Evolutionary conservation across 2,797 vertebrate genomes (phyloP).

Genomic region (Onychomys torridus): DNA sequence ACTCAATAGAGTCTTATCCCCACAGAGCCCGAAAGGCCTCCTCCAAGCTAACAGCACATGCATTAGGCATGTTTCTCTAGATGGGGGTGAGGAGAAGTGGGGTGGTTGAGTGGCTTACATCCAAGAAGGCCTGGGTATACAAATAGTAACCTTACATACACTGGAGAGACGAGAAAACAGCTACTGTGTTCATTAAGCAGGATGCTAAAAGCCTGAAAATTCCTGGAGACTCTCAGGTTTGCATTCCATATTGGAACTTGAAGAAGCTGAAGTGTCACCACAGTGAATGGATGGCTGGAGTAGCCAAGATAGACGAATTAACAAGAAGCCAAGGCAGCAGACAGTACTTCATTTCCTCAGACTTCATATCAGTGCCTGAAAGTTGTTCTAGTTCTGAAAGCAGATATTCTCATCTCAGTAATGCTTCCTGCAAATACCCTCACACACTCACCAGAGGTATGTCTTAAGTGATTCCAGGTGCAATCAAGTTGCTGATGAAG

Average conservation of each 20-base stretch:
- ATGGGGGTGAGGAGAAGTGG: too few species aligned
- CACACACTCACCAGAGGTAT: background rate
- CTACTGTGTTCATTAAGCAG: background rate
- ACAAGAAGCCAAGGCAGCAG: background rate
- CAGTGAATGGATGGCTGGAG: background rate
- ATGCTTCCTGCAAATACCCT: background rate
- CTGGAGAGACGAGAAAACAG: background rate
- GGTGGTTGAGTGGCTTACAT: background rate
- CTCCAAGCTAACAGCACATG: background rate
- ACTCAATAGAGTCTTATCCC: background rate
- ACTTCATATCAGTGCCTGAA: background rate
- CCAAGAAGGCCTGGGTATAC: background rate
- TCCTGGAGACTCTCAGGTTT: background rate
- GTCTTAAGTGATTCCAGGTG: background rate
- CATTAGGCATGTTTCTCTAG: background rate
- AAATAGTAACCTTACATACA: background rate
- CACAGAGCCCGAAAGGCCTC: background rate
- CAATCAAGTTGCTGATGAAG: background rate
- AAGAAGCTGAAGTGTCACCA: background rate
- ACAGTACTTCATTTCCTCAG: background rate
- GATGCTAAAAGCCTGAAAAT: background rate
- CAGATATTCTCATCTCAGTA: background rate
- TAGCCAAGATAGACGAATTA: background rate
- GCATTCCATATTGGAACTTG: background rate
- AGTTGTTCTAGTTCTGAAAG: background rate